Percentiles rank a stretch among this genome's conserved stretches.
These are phyloP conservation scores for Anguilla marmorata DNA, from an alignment of 2,797 vertebrate genomes.

Conservation along the genomic window DNA sequence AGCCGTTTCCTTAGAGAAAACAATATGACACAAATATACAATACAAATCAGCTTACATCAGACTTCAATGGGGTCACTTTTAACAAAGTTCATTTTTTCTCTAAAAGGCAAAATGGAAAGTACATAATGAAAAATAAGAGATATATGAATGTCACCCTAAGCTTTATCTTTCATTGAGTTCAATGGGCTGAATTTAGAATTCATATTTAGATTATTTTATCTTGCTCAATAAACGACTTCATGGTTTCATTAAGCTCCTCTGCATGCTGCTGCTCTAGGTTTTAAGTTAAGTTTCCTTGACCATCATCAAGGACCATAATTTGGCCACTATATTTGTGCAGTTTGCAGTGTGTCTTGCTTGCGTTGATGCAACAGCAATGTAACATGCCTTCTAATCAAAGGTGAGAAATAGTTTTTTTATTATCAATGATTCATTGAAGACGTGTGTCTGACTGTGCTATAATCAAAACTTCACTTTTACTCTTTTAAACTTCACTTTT, in stretches of 20 bases:
- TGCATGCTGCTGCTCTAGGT: too few relatives aligned
- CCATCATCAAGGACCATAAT: background rate
- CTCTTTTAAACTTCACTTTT: background rate
- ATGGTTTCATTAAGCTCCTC: too few relatives aligned
- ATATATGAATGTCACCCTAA: slow-evolving; percentile 63
- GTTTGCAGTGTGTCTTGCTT: too few relatives aligned
- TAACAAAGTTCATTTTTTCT: background rate
- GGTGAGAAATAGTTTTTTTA: background rate
- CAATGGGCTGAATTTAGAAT: too few relatives aligned
- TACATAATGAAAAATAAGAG: slow-evolving; percentile 34
- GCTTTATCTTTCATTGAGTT: too few relatives aligned
- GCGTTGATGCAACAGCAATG: too few relatives aligned
- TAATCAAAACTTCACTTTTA: too few relatives aligned
- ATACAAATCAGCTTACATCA: background rate
- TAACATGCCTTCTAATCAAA: too few relatives aligned
- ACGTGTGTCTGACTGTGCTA: background rate
- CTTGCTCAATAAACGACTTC: too few relatives aligned
- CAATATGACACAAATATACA: background rate
- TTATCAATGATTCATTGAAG: background rate
- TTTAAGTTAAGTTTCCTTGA: background rate
- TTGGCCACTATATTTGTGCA: background rate
- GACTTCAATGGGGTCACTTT: background rate
- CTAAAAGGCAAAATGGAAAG: background rate
- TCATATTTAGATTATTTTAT: too few relatives aligned
- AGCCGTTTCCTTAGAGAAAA: background rate